Evolutionary conservation across 2,888 invertebrate species (phyloP).

Genomic region (Oligia strigilis): DNA sequence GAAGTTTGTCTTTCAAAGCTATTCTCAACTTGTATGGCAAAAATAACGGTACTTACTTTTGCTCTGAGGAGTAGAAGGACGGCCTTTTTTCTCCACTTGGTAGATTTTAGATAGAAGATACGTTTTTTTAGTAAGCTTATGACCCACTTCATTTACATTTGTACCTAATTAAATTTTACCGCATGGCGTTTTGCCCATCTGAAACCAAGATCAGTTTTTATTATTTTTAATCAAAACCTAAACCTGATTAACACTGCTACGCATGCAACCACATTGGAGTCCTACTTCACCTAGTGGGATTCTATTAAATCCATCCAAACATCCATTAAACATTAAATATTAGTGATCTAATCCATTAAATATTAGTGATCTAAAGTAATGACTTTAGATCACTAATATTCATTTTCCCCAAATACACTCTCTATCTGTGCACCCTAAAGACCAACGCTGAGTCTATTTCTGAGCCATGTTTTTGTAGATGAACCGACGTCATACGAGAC

Average conservation of each 20-base stretch:
- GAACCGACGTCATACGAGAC: constrained; percentile 15
- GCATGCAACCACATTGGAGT: background rate
- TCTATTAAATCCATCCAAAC: background rate
- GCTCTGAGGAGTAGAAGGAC: background rate
- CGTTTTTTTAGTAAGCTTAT: background rate
- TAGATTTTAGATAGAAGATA: background rate
- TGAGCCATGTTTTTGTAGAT: constrained; percentile 23
- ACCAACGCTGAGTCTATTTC: constrained; percentile 58
- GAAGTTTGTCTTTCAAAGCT: constrained; percentile 22
- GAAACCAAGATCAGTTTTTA: background rate
- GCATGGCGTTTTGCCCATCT: too few relatives aligned
- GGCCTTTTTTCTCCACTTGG: background rate
- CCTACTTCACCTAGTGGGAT: background rate
- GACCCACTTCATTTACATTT: background rate
- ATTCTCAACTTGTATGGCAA: constrained; percentile 15
- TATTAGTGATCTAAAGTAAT: too few relatives aligned
- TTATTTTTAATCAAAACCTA: background rate
- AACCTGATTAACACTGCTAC: background rate
- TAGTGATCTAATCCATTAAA: too few relatives aligned
- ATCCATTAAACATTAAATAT: too few relatives aligned
- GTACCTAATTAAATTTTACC: too few relatives aligned
- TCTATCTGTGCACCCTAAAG: constrained; percentile 25
- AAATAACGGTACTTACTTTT: constrained; percentile 25
- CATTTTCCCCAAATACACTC: constrained; percentile 11
- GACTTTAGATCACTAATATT: constrained; percentile 8